Percentiles rank a stretch among this genome's conserved stretches.
These are phyloP conservation scores for Ostrea denselamellosa DNA, from an alignment of 1,140 invertebrate genomes.

Conservation along the genomic window DNA sequence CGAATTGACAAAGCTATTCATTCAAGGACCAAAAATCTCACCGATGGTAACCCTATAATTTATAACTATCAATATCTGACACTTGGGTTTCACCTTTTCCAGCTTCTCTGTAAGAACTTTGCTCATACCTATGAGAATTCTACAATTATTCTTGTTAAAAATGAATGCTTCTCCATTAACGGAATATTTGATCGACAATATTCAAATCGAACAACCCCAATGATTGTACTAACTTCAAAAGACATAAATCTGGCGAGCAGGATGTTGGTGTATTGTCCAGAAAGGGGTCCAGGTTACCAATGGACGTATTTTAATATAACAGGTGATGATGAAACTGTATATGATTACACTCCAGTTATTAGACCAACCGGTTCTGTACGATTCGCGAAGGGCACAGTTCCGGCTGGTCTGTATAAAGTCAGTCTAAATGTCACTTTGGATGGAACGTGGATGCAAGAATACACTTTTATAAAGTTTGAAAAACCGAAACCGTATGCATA, in stretches of 20 bases:
- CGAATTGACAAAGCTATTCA: conserved; percentile 24
- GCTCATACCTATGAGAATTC: background rate
- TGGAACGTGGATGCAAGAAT: conserved; percentile 49
- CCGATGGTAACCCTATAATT: conserved; percentile 28
- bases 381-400: conserved; percentile 37
- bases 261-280: conserved; percentile 49
- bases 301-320: conserved; percentile 42
- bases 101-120: conserved; percentile 33
- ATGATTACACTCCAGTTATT: conserved; percentile 35
- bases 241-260: conserved; percentile 50
- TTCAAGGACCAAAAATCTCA: conserved; percentile 30
- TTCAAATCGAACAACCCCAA: conserved; percentile 39
- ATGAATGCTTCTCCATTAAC: conserved; percentile 50
- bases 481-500: conserved; percentile 47
- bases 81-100: conserved; percentile 38
- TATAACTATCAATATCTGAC: conserved; percentile 45
- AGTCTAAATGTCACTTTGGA: conserved; percentile 49
- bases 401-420: conserved; percentile 44
- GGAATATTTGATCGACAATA: conserved; percentile 53
- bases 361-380: conserved; percentile 42
- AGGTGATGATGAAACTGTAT: background rate
- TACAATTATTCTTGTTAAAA: conserved; percentile 20
- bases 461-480: conserved; percentile 50
- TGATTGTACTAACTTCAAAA: conserved; percentile 47
- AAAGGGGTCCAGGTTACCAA: conserved; percentile 34